Evolutionary conservation across 2,797 vertebrate species (phyloP), one percentile per base, ranked within the genome.

Genomic region (Lepus townsendii): DNA sequence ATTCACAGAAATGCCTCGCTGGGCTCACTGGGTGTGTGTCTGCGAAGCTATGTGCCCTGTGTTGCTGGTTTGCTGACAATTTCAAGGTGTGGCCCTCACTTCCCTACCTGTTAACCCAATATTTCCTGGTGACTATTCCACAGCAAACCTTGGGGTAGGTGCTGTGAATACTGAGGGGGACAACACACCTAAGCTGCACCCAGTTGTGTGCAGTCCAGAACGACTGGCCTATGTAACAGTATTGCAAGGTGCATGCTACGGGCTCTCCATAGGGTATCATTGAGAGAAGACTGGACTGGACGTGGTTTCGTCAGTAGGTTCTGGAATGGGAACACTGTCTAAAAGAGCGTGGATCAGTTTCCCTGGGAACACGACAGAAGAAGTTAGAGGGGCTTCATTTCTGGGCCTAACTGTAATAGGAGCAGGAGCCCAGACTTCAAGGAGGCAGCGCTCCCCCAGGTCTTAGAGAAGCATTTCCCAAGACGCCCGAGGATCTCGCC

Each of bases 351-450:
- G 62, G 32, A 30, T 27, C 3, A 27, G 0, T 24, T 68, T 35
- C 32, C 69, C 22, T 26, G 13, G 62, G 16, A 27, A 66, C 1
- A 3, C 19, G 24, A 7, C n/a, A 38, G 24, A n/a, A 72, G 47
- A 24, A 11, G 30, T 52, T 30, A 12, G 66, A 32, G 38, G n/a
- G 17, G 38, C 62, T 69, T 71, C 22, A 3, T 12, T 2, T 7
- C 38, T 12, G 1, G 54, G 4, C 6, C 27, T 2, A 14, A 35
- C 3, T 22, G 38, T 22, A 35, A 50, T 27, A 5, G 9, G 14
- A 27, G 10, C 47, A 8, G 8, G 20, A 57, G 2, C 35, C 50
- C 4, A 30, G 32, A 1, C 6, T 3, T 16, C 5, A 0, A 7
- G 20, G 22, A 60, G 65, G 47, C 2, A 1, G 26, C 4, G 30